phyloP scores from a whole-genome alignment of 2,888 invertebrate species.

The Hyppa rectilinea region DNA sequence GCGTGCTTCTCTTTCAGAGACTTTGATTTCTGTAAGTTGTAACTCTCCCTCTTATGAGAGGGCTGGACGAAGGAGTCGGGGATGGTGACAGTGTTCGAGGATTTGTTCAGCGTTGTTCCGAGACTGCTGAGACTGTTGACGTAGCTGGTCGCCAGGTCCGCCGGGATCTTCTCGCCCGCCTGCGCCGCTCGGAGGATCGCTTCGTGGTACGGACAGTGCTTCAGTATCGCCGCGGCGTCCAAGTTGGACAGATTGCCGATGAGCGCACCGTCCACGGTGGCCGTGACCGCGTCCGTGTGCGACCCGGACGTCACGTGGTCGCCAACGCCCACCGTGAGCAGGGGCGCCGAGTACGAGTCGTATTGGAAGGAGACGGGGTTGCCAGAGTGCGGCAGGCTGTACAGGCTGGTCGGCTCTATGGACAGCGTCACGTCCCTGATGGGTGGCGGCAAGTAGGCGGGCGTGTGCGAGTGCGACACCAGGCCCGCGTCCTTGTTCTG shows the following conservation, averaged over 20 bases:
- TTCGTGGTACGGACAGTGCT: conserved; percentile 89
- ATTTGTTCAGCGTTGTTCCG: conserved; percentile 87
- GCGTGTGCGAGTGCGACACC: conserved; percentile 87
- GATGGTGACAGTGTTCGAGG: conserved; percentile 77
- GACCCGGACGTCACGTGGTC: conserved; percentile 89
- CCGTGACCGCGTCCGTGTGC: conserved; percentile 79
- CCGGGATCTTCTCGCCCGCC: conserved; percentile 84
- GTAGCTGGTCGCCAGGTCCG: conserved; percentile 88
- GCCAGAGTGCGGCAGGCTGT: conserved; percentile 87
- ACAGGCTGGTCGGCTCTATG: conserved; percentile 88
- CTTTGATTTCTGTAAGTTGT: conserved; percentile 79
- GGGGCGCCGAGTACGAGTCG: conserved; percentile 89
- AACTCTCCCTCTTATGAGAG: conserved; percentile 62
- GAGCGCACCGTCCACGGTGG: conserved; percentile 84
- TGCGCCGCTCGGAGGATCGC: conserved; percentile 87
- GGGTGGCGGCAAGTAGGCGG: conserved; percentile 92
- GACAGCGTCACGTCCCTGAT: conserved; percentile 87
- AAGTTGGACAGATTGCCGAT: conserved; percentile 82
- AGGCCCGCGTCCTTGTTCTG: conserved; percentile 90
- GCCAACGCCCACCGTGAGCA: conserved; percentile 87
- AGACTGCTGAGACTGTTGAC: conserved; percentile 89
- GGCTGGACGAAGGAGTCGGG: conserved; percentile 71
- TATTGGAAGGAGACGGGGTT: conserved; percentile 88
- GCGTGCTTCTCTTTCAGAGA: conserved; percentile 77
- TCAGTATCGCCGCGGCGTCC: conserved; percentile 87